phyloP scores from a whole-genome alignment of 1,140 invertebrate species.

The Drosophila nigromelanica region DNA sequence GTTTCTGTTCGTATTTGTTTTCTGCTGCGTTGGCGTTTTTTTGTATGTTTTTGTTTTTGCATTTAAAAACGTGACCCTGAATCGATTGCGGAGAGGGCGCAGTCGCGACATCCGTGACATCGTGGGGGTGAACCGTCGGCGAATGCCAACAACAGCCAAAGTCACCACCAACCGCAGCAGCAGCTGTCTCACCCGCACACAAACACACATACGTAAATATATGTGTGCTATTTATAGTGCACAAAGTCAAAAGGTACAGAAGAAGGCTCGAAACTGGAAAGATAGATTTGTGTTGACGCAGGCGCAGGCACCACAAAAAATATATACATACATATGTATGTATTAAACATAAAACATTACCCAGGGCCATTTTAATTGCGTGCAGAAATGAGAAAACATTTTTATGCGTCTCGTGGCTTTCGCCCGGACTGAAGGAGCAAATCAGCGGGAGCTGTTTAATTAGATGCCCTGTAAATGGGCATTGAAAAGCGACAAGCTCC shows the following conservation, averaged over 20 bases:
- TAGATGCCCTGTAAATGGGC: constrained; percentile 40
- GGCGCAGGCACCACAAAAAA: constrained; percentile 5
- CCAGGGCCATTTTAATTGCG: constrained; percentile 66
- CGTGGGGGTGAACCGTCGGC: constrained; percentile 4
- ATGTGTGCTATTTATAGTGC: constrained; percentile 26
- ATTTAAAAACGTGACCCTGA: constrained; percentile 38
- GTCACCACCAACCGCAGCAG: constrained; percentile 30
- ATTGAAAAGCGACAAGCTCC: constrained; percentile 44
- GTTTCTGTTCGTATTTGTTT: constrained; percentile 12
- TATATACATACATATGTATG: no score
- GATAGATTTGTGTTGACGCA: constrained; percentile 54
- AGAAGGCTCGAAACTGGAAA: constrained; percentile 22
- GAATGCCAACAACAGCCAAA: constrained; percentile 27
- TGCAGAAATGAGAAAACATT: constrained; percentile 47
- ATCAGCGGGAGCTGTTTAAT: constrained; percentile 55
- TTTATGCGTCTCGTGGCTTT: neutral
- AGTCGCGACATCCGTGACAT: constrained; percentile 35
- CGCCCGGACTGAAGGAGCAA: constrained; percentile 28
- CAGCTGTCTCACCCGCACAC: constrained; percentile 37
- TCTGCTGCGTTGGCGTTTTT: constrained; percentile 26
- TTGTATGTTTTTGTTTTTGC: neutral
- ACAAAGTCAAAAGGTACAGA: constrained; percentile 14
- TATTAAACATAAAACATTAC: constrained; percentile 11
- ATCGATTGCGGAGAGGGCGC: constrained; percentile 23
- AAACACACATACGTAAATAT: neutral